Conservation (phyloP, 2,797 vertebrate species). For the Cyprinodon diabolis region DNA sequence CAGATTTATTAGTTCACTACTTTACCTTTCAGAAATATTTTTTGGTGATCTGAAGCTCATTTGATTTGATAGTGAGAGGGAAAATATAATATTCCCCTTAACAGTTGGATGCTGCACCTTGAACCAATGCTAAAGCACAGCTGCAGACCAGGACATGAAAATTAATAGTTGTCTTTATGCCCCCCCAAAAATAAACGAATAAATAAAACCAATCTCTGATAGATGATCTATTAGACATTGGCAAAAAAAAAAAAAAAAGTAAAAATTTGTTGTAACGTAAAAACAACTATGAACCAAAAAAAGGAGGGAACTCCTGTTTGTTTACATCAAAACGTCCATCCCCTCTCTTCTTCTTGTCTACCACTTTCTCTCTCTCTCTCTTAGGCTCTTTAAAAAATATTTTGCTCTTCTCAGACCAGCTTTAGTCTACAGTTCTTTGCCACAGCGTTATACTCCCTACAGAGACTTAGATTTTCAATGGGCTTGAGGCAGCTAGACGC, state of each 20-base stretch:
- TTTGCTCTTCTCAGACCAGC: background rate
- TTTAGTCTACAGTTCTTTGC: too few relatives aligned
- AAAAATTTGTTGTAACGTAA: slow-evolving; percentile 30
- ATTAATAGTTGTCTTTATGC: too few relatives aligned
- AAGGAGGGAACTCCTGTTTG: slow-evolving; percentile 35
- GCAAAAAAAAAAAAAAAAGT: background rate
- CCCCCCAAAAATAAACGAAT: too few relatives aligned
- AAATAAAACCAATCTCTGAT: background rate
- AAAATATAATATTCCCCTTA: background rate
- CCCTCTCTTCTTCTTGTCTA: background rate
- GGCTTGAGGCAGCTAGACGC: slow-evolving; percentile 23
- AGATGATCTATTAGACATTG: background rate
- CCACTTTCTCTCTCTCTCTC: slow-evolving; percentile 2
- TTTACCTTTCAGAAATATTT: background rate
- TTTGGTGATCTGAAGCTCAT: background rate
- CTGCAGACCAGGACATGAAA: background rate
- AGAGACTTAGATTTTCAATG: slow-evolving; percentile 31
- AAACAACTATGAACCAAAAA: slow-evolving; percentile 30
- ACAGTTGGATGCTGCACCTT: background rate
- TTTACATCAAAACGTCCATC: slow-evolving; percentile 49
- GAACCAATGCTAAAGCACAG: background rate
- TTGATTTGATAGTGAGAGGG: background rate
- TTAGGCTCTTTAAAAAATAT: background rate
- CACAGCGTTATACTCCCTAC: slow-evolving; percentile 10
- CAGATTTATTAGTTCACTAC: too few relatives aligned